phyloP scores from a whole-genome alignment of 2,113 vertebrate species.

The Andinoacara biseriatus region DNA sequence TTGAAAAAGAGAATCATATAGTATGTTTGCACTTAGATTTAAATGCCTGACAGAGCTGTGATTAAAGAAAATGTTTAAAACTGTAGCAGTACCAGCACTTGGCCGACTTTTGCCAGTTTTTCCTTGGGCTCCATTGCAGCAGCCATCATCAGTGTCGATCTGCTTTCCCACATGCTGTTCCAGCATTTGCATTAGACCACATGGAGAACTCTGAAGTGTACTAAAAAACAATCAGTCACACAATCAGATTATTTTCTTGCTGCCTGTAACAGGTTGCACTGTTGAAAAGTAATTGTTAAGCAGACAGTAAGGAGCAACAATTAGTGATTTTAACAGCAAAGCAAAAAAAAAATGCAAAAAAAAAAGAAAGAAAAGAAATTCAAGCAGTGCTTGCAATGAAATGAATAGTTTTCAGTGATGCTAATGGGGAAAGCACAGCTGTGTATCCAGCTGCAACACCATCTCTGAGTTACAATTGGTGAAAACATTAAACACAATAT shows the following conservation, averaged over 20 bases:
- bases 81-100: constrained; percentile 66
- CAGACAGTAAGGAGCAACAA: constrained; percentile 13
- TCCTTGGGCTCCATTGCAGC: constrained; percentile 57
- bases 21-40: constrained; percentile 17
- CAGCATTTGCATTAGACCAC: constrained; percentile 74
- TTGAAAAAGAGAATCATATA: neutral
- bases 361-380: neutral
- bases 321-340: constrained; percentile 27
- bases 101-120: constrained; percentile 65
- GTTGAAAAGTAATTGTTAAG: constrained; percentile 10
- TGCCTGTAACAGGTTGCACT: neutral
- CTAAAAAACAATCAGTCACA: constrained; percentile 59
- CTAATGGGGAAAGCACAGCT: constrained; percentile 16
- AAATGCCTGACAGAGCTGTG: neutral
- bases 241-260: neutral
- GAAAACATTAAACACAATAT: neutral
- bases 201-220: constrained; percentile 75
- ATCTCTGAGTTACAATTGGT: neutral
- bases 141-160: constrained; percentile 53
- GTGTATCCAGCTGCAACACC: constrained; percentile 19
- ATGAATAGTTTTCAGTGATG: constrained; percentile 6
- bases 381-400: neutral
- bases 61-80: neutral
- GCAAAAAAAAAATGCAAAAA: neutral
- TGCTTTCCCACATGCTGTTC: constrained; percentile 79